phyloP scores from a whole-genome alignment of 2,888 invertebrate genomes.

The Caenorhabditis afra region DNA sequence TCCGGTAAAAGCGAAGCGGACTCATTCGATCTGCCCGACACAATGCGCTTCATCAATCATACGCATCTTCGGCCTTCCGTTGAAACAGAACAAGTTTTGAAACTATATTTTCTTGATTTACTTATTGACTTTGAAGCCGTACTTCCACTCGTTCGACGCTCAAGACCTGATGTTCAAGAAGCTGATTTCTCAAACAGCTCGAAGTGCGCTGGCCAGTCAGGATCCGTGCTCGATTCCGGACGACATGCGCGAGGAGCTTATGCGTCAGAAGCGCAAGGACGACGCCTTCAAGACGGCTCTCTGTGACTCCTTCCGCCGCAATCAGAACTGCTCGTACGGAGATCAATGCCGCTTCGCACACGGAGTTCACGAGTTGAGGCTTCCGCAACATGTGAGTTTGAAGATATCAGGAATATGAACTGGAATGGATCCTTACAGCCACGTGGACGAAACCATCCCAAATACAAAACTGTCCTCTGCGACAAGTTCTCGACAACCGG shows the following conservation, averaged over 20 bases:
- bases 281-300: constrained; percentile 73
- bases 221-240: constrained; percentile 63
- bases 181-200: constrained; percentile 81
- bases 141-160: not conserved
- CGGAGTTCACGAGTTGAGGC: constrained; percentile 65
- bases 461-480: constrained; percentile 73
- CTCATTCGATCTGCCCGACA: too few relatives aligned
- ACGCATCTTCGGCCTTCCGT: too few relatives aligned
- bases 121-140: too few relatives aligned
- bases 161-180: constrained; percentile 33
- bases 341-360: constrained; percentile 69
- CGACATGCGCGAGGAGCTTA: constrained; percentile 63
- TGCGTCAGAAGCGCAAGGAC: constrained; percentile 65
- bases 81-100: too few relatives aligned
- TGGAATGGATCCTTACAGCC: constrained; percentile 56
- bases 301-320: constrained; percentile 66
- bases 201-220: constrained; percentile 83
- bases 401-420: not conserved
- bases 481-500: constrained; percentile 69
- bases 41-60: too few relatives aligned
- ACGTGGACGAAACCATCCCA: constrained; percentile 70
- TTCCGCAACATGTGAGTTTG: constrained; percentile 60
- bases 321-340: constrained; percentile 64
- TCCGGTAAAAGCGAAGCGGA: too few relatives aligned
- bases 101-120: too few relatives aligned